phyloP scores from a whole-genome alignment of 2,888 invertebrate species.

The Laspeyria flexula region DNA sequence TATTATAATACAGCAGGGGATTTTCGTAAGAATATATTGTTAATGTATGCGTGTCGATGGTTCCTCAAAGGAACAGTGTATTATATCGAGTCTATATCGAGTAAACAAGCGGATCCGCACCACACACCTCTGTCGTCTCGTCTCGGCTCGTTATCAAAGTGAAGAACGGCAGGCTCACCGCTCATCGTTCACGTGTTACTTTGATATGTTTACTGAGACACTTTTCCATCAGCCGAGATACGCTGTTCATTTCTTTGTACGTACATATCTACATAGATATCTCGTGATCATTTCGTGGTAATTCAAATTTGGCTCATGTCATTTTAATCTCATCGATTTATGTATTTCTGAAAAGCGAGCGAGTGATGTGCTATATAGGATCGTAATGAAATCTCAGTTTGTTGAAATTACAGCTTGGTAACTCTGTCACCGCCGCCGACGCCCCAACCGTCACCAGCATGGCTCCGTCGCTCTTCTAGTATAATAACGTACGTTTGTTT shows the following conservation, averaged over 20 bases:
- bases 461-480: slow-evolving; percentile 61
- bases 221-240: slow-evolving; percentile 52
- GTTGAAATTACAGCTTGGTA: slow-evolving; percentile 64
- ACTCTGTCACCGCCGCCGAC: slow-evolving; percentile 58
- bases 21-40: slow-evolving; percentile 18
- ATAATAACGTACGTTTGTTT: slow-evolving; percentile 62
- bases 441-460: slow-evolving; percentile 57
- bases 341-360: slow-evolving; percentile 35
- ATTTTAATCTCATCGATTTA: slow-evolving; percentile 23
- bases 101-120: slow-evolving; percentile 27
- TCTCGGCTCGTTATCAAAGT: slow-evolving; percentile 51
- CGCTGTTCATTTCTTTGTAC: slow-evolving; percentile 37
- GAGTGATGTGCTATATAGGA: slow-evolving; percentile 41
- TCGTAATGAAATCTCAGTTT: slow-evolving; percentile 51
- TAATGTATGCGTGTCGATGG: slow-evolving; percentile 11
- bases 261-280: slow-evolving; percentile 15
- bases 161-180: slow-evolving; percentile 50
- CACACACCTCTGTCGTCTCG: slow-evolving; percentile 42
- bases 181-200: slow-evolving; percentile 56
- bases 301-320: slow-evolving; percentile 23
- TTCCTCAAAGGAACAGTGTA: slow-evolving; percentile 16
- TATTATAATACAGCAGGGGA: slow-evolving; percentile 31
- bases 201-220: slow-evolving; percentile 49
- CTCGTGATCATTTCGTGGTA: slow-evolving; percentile 25
- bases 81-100: too few species aligned